phyloP scores from a whole-genome alignment of 2,113 vertebrate species.

The Balaeniceps rex region DNA sequence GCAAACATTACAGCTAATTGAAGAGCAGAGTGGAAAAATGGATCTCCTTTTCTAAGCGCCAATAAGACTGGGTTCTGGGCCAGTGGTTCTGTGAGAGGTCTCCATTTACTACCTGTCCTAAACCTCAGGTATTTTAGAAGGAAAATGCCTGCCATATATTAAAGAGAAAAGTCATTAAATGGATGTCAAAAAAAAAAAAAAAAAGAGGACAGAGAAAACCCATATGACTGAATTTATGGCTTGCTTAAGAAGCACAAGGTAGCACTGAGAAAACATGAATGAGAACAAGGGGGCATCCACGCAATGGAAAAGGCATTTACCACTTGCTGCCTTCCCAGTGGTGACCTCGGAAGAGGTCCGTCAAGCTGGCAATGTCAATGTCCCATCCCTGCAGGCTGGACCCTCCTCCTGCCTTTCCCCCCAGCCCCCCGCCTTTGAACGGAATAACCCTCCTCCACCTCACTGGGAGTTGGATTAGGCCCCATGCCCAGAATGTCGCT shows the following conservation, averaged over 20 bases:
- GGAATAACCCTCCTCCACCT: not conserved
- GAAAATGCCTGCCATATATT: slow-evolving; percentile 61
- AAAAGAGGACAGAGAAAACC: slow-evolving; percentile 35
- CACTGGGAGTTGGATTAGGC: slow-evolving; percentile 39
- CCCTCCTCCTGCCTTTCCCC: not conserved
- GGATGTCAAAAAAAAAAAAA: slow-evolving; percentile 17
- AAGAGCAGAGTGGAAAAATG: slow-evolving; percentile 57
- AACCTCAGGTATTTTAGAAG: slow-evolving; percentile 66
- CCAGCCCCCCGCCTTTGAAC: not conserved
- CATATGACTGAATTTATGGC: slow-evolving; percentile 58
- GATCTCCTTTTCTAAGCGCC: slow-evolving; percentile 54
- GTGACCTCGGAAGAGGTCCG: not conserved
- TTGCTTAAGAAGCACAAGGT: slow-evolving; percentile 31
- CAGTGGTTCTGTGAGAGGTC: slow-evolving; percentile 65
- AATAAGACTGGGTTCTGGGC: slow-evolving; percentile 63
- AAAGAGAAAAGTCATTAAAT: slow-evolving; percentile 60
- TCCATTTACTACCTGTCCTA: slow-evolving; percentile 65
- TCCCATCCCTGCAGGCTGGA: not conserved
- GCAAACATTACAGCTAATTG: slow-evolving; percentile 68
- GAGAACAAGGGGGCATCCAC: not conserved
- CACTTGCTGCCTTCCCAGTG: not conserved
- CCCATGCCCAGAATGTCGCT: not conserved
- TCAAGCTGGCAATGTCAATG: not conserved
- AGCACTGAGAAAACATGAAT: slow-evolving; percentile 44
- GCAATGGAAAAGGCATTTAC: not conserved